phyloP scores from a whole-genome alignment of 2,888 invertebrate species.

The Piscicola geometra region DNA sequence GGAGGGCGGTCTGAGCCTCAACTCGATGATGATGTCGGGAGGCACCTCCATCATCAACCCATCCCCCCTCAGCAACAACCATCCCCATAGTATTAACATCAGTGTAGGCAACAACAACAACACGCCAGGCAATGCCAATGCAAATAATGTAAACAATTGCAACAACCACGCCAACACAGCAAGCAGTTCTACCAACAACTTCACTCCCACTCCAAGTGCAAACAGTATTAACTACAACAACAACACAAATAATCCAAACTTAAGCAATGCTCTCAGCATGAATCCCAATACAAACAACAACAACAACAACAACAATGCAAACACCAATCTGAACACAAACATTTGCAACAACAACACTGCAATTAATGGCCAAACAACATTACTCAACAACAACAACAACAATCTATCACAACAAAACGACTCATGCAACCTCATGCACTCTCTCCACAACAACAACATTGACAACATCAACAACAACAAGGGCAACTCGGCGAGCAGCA shows the following conservation, averaged over 20 bases:
- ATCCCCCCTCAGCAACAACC: constrained; percentile 14
- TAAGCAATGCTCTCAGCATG: neutral
- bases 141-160: constrained; percentile 10
- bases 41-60: constrained; percentile 9
- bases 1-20: neutral
- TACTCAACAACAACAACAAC: constrained; percentile 10
- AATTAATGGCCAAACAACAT: constrained; percentile 6
- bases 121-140: neutral
- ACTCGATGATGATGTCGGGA: constrained; percentile 20
- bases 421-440: neutral
- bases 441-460: neutral
- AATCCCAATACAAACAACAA: neutral
- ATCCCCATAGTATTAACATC: constrained; percentile 2
- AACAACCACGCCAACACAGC: neutral
- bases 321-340: no score
- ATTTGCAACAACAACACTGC: neutral
- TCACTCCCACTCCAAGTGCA: neutral
- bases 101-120: neutral
- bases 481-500: neutral
- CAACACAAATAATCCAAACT: neutral
- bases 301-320: neutral
- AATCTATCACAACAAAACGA: neutral
- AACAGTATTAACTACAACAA: constrained; percentile 4
- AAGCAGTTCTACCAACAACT: neutral
- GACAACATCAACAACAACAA: constrained; percentile 15